A percentile compares a stretch with the other conserved stretches of the same genome.
These are phyloP conservation scores for Rhipidura dahli DNA, from an alignment of 2,113 vertebrate genomes.

Conservation along the genomic window DNA sequence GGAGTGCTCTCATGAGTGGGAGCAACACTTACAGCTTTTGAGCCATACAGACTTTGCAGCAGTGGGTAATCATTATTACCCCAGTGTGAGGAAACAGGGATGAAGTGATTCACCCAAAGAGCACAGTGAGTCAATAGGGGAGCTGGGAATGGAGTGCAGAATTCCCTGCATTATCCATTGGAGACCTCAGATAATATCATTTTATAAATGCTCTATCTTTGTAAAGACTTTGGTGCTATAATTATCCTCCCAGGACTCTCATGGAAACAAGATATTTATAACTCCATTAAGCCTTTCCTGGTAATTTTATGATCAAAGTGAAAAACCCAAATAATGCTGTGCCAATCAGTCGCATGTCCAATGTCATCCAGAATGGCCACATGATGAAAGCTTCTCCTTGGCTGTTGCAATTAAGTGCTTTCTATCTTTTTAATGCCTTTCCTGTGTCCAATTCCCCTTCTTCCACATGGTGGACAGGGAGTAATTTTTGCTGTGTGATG, in stretches of 20 bases:
- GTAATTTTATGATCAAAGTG: slow-evolving; percentile 62
- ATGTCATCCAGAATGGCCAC: slow-evolving; percentile 6
- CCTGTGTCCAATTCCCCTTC: slow-evolving; percentile 4
- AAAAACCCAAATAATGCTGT: slow-evolving; percentile 12
- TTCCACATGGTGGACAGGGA: not conserved
- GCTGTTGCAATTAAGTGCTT: not conserved
- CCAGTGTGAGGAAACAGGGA: not conserved
- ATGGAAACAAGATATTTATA: slow-evolving; percentile 70
- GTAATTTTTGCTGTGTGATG: not conserved
- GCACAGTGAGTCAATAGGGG: not conserved
- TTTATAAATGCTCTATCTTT: slow-evolving; percentile 51
- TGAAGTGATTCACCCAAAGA: not conserved
- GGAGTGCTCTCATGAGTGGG: not conserved
- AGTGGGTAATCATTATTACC: not conserved
- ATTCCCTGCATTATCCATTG: not conserved
- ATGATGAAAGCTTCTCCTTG: slow-evolving; percentile 33
- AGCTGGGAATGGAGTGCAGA: not conserved
- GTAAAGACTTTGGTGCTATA: slow-evolving; percentile 54
- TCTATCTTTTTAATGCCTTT: slow-evolving; percentile 38
- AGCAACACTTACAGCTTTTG: not conserved
- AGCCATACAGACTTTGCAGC: not conserved
- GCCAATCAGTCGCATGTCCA: not conserved
- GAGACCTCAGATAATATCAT: slow-evolving; percentile 11
- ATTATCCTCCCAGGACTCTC: slow-evolving; percentile 63
- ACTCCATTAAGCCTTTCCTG: slow-evolving; percentile 56